Evolutionary conservation across 2,113 vertebrate species (phyloP), one percentile per base, ranked within the genome.

Genomic region (Pseudorhombus dupliciocellatus): DNA sequence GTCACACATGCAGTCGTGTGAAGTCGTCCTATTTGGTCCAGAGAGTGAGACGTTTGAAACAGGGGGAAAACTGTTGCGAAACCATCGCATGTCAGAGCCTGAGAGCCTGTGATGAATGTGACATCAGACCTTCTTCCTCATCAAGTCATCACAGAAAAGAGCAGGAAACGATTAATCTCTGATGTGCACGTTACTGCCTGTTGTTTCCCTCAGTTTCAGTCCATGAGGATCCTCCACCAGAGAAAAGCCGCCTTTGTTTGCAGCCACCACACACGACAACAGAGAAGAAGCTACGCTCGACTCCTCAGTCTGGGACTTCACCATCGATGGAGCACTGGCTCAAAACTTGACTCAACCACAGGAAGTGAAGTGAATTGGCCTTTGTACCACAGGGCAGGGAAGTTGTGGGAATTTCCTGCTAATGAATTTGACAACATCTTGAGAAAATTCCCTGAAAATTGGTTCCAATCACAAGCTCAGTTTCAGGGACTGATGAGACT

Each of bases 1-100:
- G 66, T 84, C 79, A 77, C 83, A 80, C 77, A 75, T 67, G 31
- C 54, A 51, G 65, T 69, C 55, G 66, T 66, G 69, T 70, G 71
- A 84, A 77, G 73, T 50, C 2, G 3, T 73, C 64, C 72, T 75
- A 70, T 77, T 59, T 72, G 22, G 62, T 54, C 50, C 37, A 28
- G 66, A 62, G 66, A 64, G 80, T 62, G 74, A 83, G 69, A 71
- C 58, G 24, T 53, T 34, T 58, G 71, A 66, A 59, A 70, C 10
- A 34, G 68, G 34, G 59, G 75, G 76, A 60, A 67, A 84, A 73
- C 14, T 1, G 52, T 65, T 52, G n/a, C 50, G 50, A 63, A 66
- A 56, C 61, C 1, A 24, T 55, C 56, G 58, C 18, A 9, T 7
- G 10, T 54, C 42, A 18, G 55, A 21, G 22, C 34, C 34, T 37